These are phyloP conservation scores for Cirrhinus mrigala DNA, from an alignment of 2,797 vertebrate genomes.

Conservation along the genomic window DNA sequence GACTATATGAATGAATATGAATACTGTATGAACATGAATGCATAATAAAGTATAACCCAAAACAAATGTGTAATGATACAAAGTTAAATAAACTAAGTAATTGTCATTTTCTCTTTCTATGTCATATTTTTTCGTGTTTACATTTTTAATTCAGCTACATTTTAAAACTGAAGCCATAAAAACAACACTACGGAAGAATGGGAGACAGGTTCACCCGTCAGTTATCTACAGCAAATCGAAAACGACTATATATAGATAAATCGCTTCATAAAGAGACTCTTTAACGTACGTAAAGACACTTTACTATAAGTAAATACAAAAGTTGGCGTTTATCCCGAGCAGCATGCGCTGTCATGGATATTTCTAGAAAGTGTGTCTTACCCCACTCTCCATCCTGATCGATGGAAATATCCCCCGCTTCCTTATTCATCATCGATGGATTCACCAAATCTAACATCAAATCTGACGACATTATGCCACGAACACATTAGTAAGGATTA, in stretches of 20 bases:
- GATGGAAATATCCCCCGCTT: conserved; percentile 67
- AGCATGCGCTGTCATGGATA: background rate
- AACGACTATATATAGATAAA: background rate
- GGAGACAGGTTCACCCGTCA: background rate
- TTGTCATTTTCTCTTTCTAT: background rate
- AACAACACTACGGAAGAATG: background rate
- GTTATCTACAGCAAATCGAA: background rate
- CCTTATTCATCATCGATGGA: conserved; percentile 65
- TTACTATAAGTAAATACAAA: background rate
- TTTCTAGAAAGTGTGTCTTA: conserved; percentile 57
- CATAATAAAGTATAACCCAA: background rate
- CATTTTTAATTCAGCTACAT: background rate
- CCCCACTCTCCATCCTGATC: conserved; percentile 82
- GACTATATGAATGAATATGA: background rate
- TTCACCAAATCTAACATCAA: conserved; percentile 71
- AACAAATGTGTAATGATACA: background rate
- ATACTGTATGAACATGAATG: background rate
- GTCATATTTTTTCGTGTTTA: background rate
- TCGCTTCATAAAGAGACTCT: background rate
- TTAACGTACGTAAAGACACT: too few relatives aligned
- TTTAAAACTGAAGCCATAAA: background rate
- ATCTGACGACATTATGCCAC: conserved; percentile 71
- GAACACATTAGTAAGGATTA: conserved; percentile 71
- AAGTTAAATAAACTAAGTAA: background rate
- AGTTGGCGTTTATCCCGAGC: background rate